Base-by-base conservation (phyloP, 2,113 vertebrate species). In the Apaloderma vittatum region DNA sequence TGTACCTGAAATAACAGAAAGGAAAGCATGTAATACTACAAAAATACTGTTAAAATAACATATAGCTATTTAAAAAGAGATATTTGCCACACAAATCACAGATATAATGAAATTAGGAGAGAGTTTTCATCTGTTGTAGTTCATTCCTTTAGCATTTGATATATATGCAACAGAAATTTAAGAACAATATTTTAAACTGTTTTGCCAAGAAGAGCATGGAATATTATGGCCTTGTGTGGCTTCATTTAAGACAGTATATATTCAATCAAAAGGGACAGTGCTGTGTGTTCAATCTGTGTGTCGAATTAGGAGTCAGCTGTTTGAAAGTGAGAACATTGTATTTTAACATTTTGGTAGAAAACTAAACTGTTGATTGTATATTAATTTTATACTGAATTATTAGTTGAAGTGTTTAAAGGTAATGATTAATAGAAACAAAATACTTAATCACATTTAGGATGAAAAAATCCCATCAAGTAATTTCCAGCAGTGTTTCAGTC, bases 401-500 rank as follows among this genome's bases (percentile, higher is more conserved):
- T 94, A 67, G 91, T 92, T 36, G 36, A 58, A 63, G 22, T 78
- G 5, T 80, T 97, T 96, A 93, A 94, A 92, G 54, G 65, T 65
- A 79, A 81, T 79, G 91, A 57, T 75, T 16, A 75, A 92, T 84
- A 70, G 65, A 87, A 97, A 94, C 63, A 93, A 97, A 97, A 95
- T 76, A 16, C 67, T 83, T 58, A 49, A 76, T 81, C 55, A 68
- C 48, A 61, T 90, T 84, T 82, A 77, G 40, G 54, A 29, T 54
- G 49, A 49, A 75, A 66, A 88, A 59, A 58, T 58, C 10, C 12
- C 26, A 48, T 52, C 15, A 21, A 77, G 52, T 20, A 36, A 51
- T 11, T 18, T 55, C 34, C 40, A 62, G 52, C n/a, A 82, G n/a
- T 59, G 40, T 81, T 93, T 93, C 37, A 70, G 32, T 78, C 0